Evolutionary conservation across 2,113 vertebrate genomes (phyloP).

Genomic region (Suricata suricatta): DNA sequence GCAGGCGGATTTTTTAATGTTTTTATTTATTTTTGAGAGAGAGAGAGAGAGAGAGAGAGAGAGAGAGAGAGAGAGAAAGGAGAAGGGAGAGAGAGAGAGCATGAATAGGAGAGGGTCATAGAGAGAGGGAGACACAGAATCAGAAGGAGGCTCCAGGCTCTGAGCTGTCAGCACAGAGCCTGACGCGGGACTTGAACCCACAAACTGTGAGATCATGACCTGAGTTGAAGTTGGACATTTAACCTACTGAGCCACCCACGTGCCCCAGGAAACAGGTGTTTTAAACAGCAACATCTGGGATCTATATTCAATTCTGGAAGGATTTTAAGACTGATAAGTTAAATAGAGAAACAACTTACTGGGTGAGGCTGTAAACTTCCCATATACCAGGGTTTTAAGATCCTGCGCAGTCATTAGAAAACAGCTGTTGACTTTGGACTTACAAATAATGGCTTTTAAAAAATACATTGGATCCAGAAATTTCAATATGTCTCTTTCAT

Average conservation of each 20-base stretch:
- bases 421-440: not conserved
- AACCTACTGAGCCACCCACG: too few species aligned
- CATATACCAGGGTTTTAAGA: not conserved
- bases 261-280: not conserved
- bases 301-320: not conserved
- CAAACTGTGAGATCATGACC: too few species aligned
- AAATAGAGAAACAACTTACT: not conserved
- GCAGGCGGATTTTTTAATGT: not conserved
- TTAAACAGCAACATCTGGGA: not conserved
- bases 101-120: too few species aligned
- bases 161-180: too few species aligned
- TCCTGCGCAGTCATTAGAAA: not conserved
- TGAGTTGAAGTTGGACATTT: too few species aligned
- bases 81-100: too few species aligned
- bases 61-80: too few species aligned
- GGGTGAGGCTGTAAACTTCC: not conserved
- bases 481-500: not conserved
- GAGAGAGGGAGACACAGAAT: too few species aligned
- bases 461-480: not conserved
- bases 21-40: too few species aligned
- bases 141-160: too few species aligned
- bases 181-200: too few species aligned
- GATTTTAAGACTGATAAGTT: not conserved
- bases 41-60: too few species aligned
- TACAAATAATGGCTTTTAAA: not conserved